Conservation (phyloP, 2,888 invertebrate genomes). For the Coleophora deauratella region DNA sequence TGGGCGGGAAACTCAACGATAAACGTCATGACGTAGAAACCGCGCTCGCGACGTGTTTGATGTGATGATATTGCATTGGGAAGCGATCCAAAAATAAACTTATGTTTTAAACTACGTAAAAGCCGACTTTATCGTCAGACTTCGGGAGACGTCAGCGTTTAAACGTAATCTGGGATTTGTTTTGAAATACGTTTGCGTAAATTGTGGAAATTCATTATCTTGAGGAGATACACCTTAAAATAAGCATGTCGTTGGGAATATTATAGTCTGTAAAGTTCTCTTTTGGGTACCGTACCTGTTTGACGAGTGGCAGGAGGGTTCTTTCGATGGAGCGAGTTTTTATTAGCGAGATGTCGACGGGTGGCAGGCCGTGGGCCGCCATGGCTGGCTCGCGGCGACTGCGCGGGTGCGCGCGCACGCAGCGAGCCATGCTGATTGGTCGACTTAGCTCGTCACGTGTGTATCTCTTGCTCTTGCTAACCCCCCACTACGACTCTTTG, state of each 20-base stretch:
- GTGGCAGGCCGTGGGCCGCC: slow-evolving; percentile 76
- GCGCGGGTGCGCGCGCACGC: slow-evolving; percentile 60
- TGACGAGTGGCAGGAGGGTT: slow-evolving; percentile 93
- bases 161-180: slow-evolving; percentile 10
- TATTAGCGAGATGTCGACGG: slow-evolving; percentile 82
- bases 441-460: slow-evolving; percentile 40
- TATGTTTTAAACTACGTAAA: slow-evolving; percentile 55
- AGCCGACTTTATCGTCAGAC: slow-evolving; percentile 39
- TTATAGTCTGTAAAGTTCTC: too few species aligned
- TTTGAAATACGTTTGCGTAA: too few species aligned
- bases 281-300: slow-evolving; percentile 80
- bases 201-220: too few species aligned
- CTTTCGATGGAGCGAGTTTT: slow-evolving; percentile 96
- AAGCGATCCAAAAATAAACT: slow-evolving; percentile 52
- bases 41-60: slow-evolving; percentile 33
- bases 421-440: slow-evolving; percentile 38
- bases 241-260: too few species aligned
- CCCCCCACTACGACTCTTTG: slow-evolving; percentile 20
- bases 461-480: slow-evolving; percentile 24
- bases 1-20: slow-evolving; percentile 59
- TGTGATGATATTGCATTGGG: slow-evolving; percentile 31
- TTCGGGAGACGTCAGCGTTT: slow-evolving; percentile 47
- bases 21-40: slow-evolving; percentile 38
- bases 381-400: slow-evolving; percentile 71
- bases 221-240: background rate